These are phyloP conservation scores for Catalaphyllia jardinei DNA, from an alignment of 64 coral and sea anemone species.

Conservation along the genomic window DNA sequence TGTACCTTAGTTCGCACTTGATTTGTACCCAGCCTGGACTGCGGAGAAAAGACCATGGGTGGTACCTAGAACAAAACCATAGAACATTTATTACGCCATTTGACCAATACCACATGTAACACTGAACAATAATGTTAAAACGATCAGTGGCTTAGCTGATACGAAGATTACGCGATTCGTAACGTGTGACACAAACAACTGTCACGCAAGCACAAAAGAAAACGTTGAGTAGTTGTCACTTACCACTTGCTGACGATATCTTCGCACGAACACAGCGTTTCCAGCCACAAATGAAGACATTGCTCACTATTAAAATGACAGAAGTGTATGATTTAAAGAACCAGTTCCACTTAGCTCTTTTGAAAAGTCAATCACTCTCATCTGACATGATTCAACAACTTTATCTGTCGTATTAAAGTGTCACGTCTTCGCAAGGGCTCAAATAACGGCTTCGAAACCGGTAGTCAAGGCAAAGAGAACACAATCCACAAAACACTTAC, in stretches of 20 bases:
- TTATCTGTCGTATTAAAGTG: too few species aligned
- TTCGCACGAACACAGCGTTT: conserved; percentile 94
- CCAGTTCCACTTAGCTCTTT: neutral
- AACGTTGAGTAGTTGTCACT: neutral
- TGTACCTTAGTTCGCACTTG: conserved; percentile 97
- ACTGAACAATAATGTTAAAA: too few species aligned
- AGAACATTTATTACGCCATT: neutral
- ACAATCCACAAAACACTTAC: conserved; percentile 55
- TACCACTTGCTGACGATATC: conserved; percentile 95
- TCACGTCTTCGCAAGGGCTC: too few species aligned
- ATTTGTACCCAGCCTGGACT: conserved; percentile 99
- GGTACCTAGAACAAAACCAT: conserved; percentile 69
- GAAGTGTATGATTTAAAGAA: neutral
- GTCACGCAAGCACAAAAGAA: neutral
- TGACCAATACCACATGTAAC: too few species aligned
- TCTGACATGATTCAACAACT: too few species aligned
- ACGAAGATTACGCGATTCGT: neutral
- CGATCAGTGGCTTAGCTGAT: too few species aligned
- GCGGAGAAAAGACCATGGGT: conserved; percentile 97
- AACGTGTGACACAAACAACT: neutral
- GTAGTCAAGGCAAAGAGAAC: neutral
- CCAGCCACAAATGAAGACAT: conserved; percentile 96
- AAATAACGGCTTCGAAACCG: neutral
- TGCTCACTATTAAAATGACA: conserved; percentile 74
- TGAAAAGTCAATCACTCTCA: neutral